A percentile compares a stretch with the other conserved stretches of the same genome.
Conservation (phyloP, 1,140 invertebrate genomes). For the Aphidius ervi region DNA sequence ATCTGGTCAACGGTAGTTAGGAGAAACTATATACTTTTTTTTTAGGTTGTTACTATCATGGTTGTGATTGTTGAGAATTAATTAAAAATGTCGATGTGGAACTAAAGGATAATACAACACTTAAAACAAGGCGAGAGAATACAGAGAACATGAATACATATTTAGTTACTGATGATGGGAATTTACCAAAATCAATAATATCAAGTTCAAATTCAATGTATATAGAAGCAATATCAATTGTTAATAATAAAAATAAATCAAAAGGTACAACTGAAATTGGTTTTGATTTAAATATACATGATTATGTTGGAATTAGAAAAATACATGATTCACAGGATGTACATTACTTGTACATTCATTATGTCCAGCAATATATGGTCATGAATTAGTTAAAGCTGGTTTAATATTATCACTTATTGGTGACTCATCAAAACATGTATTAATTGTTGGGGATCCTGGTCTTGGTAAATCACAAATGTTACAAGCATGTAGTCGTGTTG, state of each 20-base stretch:
- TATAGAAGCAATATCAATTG: slow-evolving; percentile 71
- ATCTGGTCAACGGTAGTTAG: too few species aligned
- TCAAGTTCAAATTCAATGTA: slow-evolving; percentile 68
- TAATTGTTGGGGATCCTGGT: slow-evolving; percentile 93
- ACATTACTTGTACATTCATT: slow-evolving; percentile 77
- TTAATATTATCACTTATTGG: slow-evolving; percentile 84
- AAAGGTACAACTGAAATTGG: slow-evolving; percentile 48
- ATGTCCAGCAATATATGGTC: slow-evolving; percentile 88
- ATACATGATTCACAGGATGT: slow-evolving; percentile 73
- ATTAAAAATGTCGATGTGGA: too few species aligned
- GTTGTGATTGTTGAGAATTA: too few species aligned
- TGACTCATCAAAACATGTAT: slow-evolving; percentile 62
- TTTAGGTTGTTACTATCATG: too few species aligned
- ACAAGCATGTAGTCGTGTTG: slow-evolving; percentile 70
- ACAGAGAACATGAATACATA: too few species aligned
- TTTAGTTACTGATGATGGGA: slow-evolving; percentile 45
- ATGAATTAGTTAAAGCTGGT: slow-evolving; percentile 90
- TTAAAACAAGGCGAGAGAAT: too few species aligned
- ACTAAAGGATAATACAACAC: too few species aligned
- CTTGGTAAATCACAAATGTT: slow-evolving; percentile 92
- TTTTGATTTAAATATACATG: slow-evolving; percentile 63
- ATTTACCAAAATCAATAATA: slow-evolving; percentile 49
- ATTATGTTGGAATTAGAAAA: slow-evolving; percentile 71
- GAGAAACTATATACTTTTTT: too few species aligned
- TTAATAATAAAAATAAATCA: slow-evolving; percentile 62